These are phyloP conservation scores for Dreissena rostriformis DNA, from an alignment of 1,140 invertebrate genomes.

Conservation along the genomic window DNA sequence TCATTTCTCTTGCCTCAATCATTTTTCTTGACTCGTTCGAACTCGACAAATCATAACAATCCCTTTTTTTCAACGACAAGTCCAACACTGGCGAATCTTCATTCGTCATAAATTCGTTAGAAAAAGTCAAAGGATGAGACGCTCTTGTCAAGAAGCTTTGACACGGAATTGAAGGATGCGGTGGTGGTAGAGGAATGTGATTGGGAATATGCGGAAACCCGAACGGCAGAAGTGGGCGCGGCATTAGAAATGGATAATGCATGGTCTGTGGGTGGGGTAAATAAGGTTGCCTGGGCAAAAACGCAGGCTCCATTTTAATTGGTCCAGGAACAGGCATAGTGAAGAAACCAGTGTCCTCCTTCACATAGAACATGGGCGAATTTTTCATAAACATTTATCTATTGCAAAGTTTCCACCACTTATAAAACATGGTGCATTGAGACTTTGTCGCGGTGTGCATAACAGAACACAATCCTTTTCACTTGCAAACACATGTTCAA, in stretches of 20 bases:
- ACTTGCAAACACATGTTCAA: too few relatives aligned
- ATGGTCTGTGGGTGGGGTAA: conserved; percentile 25
- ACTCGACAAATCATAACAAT: too few relatives aligned
- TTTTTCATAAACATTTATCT: conserved; percentile 56
- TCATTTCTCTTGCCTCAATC: neutral
- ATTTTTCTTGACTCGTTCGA: neutral
- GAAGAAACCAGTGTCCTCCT: conserved; percentile 29
- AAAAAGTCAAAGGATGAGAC: neutral
- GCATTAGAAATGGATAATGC: conserved; percentile 51
- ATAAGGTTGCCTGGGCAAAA: conserved; percentile 17
- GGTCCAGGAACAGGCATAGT: conserved; percentile 42
- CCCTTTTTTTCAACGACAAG: conserved; percentile 64
- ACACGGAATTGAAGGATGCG: neutral
- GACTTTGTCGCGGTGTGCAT: too few relatives aligned
- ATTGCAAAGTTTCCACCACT: neutral
- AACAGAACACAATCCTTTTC: too few relatives aligned
- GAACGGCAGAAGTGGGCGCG: conserved; percentile 20
- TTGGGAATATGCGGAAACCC: conserved; percentile 9
- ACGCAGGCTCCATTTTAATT: conserved; percentile 44
- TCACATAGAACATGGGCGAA: conserved; percentile 36
- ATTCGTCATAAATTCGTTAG: neutral
- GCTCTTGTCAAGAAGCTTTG: neutral
- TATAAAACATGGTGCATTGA: too few relatives aligned
- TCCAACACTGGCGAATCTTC: conserved; percentile 58
- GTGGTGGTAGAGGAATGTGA: neutral